Evolutionary conservation across 2,797 vertebrate genomes (phyloP).

Genomic region (Trachops cirrhosus): DNA sequence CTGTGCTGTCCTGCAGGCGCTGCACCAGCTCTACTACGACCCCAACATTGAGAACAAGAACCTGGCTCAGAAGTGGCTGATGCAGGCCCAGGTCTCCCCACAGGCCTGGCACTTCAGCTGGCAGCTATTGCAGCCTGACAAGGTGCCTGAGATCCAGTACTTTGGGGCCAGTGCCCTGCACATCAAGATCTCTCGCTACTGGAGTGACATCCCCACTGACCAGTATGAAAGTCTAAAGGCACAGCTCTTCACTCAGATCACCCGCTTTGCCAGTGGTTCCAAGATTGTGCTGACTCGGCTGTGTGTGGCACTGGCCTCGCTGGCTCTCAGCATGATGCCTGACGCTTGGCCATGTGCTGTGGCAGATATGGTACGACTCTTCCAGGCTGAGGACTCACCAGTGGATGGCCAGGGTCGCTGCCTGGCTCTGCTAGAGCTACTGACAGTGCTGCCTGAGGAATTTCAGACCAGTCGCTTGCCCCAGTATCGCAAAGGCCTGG

Average conservation of each 20-base stretch:
- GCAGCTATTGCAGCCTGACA: constrained; percentile 94
- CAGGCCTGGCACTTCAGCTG: constrained; percentile 99
- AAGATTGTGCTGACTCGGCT: constrained; percentile 98
- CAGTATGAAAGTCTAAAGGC: constrained; percentile 97
- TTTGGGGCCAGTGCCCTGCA: constrained; percentile 98
- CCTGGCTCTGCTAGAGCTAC: constrained; percentile 95
- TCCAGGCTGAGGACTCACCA: constrained; percentile 95
- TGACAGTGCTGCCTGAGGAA: constrained; percentile 98
- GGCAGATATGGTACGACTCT: constrained; percentile 97
- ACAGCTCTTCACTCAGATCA: constrained; percentile 97
- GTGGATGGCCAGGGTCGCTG: constrained; percentile 95
- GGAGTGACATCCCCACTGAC: constrained; percentile 97
- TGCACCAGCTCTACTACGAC: constrained; percentile 99
- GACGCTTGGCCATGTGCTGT: constrained; percentile 97
- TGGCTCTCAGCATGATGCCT: constrained; percentile 99
- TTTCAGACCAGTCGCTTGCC: constrained; percentile 98
- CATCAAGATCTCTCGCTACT: constrained; percentile 99
- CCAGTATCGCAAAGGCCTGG: constrained; percentile 96
- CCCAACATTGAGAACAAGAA: constrained; percentile 99
- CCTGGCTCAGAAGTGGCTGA: constrained; percentile 99
- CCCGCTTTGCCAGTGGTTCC: constrained; percentile 94
- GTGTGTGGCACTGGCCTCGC: constrained; percentile 95
- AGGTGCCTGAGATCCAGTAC: constrained; percentile 99
- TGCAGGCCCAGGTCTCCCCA: constrained; percentile 98
- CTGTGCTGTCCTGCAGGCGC: constrained; percentile 86